phyloP scores from a whole-genome alignment of 2,113 vertebrate genomes.

The Physeter macrocephalus region DNA sequence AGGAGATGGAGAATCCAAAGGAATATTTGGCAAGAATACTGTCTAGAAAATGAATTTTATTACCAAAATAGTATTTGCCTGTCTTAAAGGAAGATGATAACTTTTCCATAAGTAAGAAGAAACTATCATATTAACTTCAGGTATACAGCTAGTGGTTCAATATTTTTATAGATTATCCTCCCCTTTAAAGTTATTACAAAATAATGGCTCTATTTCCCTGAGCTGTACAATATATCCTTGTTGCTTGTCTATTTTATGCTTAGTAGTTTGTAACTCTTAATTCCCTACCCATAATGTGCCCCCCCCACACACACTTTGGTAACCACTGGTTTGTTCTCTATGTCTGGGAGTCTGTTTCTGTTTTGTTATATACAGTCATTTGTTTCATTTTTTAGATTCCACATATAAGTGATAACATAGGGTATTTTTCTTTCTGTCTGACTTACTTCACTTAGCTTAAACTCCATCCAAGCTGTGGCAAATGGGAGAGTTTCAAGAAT shows the following conservation, averaged over 20 bases:
- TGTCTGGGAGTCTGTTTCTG: not conserved
- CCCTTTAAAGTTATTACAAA: not conserved
- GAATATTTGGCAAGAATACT: not conserved
- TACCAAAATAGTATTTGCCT: not conserved
- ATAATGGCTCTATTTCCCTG: not conserved
- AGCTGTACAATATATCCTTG: not conserved
- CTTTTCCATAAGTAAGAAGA: conserved; percentile 8
- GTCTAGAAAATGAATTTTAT: not conserved
- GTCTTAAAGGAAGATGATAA: not conserved
- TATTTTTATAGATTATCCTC: not conserved
- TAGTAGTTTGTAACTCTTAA: not conserved
- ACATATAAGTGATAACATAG: not conserved
- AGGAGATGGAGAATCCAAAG: not conserved
- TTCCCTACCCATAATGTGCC: not conserved
- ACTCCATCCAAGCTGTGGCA: not conserved
- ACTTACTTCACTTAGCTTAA: not conserved
- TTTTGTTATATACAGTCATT: not conserved
- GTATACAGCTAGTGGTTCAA: not conserved
- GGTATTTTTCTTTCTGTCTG: not conserved
- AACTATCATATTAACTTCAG: not conserved
- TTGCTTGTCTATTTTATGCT: not conserved
- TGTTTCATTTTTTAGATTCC: not conserved
- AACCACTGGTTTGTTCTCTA: not conserved
- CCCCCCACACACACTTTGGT: not conserved
- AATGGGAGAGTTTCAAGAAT: not conserved